These are phyloP conservation scores for Dioctria rufipes DNA, from an alignment of 2,888 invertebrate species.

Conservation along the genomic window DNA sequence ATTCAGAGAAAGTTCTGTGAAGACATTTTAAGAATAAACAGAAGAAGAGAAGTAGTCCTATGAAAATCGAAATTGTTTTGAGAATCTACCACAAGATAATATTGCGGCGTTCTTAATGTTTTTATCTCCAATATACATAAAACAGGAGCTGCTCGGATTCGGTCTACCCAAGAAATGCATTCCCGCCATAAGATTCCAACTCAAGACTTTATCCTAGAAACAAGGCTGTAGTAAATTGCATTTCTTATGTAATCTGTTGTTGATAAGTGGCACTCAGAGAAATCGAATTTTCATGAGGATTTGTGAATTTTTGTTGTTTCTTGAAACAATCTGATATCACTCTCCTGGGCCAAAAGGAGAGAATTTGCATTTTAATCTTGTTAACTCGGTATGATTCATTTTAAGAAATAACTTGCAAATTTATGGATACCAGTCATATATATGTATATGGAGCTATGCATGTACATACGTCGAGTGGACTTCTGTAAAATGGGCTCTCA, in stretches of 20 bases:
- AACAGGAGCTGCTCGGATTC: neutral
- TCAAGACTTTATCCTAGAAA: neutral
- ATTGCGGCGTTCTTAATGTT: neutral
- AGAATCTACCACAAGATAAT: no score
- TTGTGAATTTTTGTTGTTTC: neutral
- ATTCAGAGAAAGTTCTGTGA: neutral
- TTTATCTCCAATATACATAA: neutral
- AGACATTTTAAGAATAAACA: no score
- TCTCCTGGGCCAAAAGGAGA: neutral
- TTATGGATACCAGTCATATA: no score
- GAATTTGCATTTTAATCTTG: neutral
- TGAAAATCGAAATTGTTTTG: no score
- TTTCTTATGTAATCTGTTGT: neutral
- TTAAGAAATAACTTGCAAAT: no score
- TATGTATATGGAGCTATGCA: no score
- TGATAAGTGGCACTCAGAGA: neutral
- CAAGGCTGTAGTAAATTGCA: neutral
- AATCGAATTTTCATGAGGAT: conserved; percentile 6
- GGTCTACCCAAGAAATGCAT: neutral
- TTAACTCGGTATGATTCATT: neutral
- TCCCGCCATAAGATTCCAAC: neutral
- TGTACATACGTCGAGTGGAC: no score
- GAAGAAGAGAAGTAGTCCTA: no score
- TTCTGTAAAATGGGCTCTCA: no score
- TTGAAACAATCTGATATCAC: neutral